Conservation (phyloP, 1,140 invertebrate species). For the Hesperophylax magnus region DNA sequence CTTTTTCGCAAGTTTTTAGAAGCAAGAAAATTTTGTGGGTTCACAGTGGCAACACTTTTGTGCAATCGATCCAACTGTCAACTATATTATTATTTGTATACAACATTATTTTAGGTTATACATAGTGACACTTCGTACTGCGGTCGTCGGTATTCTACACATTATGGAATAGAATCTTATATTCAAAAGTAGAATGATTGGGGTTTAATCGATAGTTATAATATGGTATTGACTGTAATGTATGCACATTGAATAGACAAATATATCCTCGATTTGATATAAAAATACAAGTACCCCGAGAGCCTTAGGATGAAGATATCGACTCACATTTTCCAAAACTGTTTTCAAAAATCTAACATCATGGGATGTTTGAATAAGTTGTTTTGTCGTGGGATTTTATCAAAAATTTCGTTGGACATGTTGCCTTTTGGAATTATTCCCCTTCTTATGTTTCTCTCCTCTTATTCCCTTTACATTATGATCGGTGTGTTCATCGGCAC, state of each 20-base stretch:
- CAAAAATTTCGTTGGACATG: conserved; percentile 65
- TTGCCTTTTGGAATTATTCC: conserved; percentile 78
- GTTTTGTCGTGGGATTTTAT: background rate
- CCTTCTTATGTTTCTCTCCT: conserved; percentile 71
- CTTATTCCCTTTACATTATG: conserved; percentile 73
- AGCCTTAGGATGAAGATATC: conserved; percentile 18
- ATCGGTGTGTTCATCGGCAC: conserved; percentile 74
- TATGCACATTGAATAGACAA: too few species aligned
- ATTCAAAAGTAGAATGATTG: background rate
- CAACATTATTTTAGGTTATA: conserved; percentile 1
- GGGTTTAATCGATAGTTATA: background rate
- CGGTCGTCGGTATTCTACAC: background rate
- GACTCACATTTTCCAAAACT: conserved; percentile 28
- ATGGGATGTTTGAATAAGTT: conserved; percentile 26
- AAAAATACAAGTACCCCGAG: background rate
- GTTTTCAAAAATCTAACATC: conserved; percentile 7
- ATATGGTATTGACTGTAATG: background rate
- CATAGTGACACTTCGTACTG: background rate
- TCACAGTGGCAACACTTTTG: too few species aligned
- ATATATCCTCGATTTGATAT: background rate
- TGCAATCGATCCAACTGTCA: conserved; percentile 15
- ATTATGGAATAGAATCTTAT: background rate
- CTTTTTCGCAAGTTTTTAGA: too few species aligned
- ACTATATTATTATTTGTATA: conserved; percentile 6
- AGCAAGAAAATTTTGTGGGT: too few species aligned